Base-by-base conservation (phyloP, 2,113 vertebrate genomes). In the Morone chrysops region DNA sequence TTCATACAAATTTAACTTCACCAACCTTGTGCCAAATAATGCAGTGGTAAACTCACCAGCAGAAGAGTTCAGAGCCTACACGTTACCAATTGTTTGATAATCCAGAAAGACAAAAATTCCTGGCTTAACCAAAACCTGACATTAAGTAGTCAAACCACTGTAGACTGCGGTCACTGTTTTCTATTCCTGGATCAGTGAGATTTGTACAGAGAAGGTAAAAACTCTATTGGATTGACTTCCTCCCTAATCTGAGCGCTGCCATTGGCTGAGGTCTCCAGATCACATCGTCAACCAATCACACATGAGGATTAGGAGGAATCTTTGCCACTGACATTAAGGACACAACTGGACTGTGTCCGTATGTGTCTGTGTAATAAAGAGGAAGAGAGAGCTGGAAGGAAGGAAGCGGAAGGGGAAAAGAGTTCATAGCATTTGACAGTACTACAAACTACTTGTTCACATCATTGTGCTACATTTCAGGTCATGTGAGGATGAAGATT, bases 151-250 rank as follows among this genome's bases (percentile, higher is more conserved):
- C 62, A 47, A 43, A 36, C 43, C 43, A 22, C 57, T 57, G 63
- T 59, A 79, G 40, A 7, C 11, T 31, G 60, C 57, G 5, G 40
- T 41, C 53, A 8, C 9, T 61, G 66, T 79, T 83, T 78, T 72
- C 90, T 92, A 87, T 91, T 89, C 48, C 80, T 75, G 84, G 73
- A 77, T 63, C 56, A 63, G 50, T 66, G 70, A 83, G 87, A 85
- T 90, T 91, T 91, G 86, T 48, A 60, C 76, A 12, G 31, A 71
- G 51, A 60, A 88, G 60, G 78, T 84, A 78, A 87, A 91, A 83
- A 87, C 75, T 87, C 89, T 92, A 93, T 93, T 89, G 92, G 93
- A 94, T 93, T 93, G 91, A 91, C 93, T 90, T 85, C 79, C 90
- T 87, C 57, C 8, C 54, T 94, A 94, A 94, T 94, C 94, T 92